Evolutionary conservation across 2,888 invertebrate genomes (phyloP).

Genomic region (Microctonus aethiopoides): DNA sequence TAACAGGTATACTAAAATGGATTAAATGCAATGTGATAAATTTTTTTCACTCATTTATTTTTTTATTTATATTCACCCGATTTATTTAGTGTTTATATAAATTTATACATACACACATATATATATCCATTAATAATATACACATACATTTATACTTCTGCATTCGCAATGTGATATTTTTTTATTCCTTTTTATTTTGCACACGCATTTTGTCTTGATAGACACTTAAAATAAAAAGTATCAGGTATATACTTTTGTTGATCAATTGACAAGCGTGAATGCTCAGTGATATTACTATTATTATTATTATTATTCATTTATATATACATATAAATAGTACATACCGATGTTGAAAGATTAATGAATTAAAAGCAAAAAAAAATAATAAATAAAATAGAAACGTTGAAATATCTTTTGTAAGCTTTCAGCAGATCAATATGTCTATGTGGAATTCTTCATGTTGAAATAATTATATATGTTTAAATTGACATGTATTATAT

Average conservation of each 20-base stretch:
- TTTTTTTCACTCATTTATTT: neutral
- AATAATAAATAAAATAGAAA: neutral
- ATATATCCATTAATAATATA: neutral
- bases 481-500: neutral
- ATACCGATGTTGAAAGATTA: neutral
- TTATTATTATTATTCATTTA: too few species aligned
- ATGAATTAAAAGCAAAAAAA: neutral
- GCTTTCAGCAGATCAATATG: conserved; percentile 4
- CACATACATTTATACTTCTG: neutral
- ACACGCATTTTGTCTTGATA: neutral
- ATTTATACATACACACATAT: neutral
- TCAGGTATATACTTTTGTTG: neutral
- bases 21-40: neutral
- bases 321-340: neutral
- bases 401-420: neutral
- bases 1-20: neutral
- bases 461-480: neutral
- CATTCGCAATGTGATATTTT: neutral
- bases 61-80: too few species aligned
- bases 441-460: neutral
- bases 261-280: neutral
- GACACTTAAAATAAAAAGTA: neutral
- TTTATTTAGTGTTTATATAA: too few species aligned
- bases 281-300: neutral
- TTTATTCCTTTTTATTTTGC: neutral